Base-by-base conservation (phyloP, 2,113 vertebrate species). In the Lampris incognitus region DNA sequence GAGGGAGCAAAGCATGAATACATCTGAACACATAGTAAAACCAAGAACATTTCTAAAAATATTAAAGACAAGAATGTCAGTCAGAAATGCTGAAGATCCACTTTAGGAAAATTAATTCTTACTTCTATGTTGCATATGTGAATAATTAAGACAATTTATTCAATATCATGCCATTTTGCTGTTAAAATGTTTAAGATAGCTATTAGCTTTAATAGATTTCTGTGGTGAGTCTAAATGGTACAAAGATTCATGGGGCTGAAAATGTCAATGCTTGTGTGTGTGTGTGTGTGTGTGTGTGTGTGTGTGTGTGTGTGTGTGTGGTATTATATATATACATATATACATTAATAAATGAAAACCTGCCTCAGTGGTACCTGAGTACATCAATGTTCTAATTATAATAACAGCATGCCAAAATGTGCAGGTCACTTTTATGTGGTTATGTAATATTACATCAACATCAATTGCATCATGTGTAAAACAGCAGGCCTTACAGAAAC, bases 301-400 rank as follows among this genome's bases (percentile, higher is more conserved):
- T 3, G 56, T 36, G 37, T 55, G 4, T 4, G 37, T 44, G 39
- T 37, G 36, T 54, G 13, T 60, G 24, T 55, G 50, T 24, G 5
- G 9, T 64, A 39, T 82, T 58, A 62, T 55, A 65, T 38, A 63
- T 11, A 58, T 6, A 13, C 9, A 61, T 69, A 36, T n/a, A 60
- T 71, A 39, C 60, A 78, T 63, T 37, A 1, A 56, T 56, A 6
- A 24, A 55, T 8, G 1, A 24, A 68, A 24, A 24, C 24, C 24
- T 50, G 56, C 57, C 13, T 66, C 46, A 71, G 39, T 6, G 7
- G 54, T 38, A 74, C 11, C 37, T 50, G 0, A 1, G 5, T 1
- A 67, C 64, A 61, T 58, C 62, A 71, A 9, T 51, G 40, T 38
- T 74, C 10, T 56, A 54, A 63, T 72, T 72, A 51, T 69, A 63